A percentile compares a stretch with the other conserved stretches of the same genome.
Conservation (phyloP, 2,113 vertebrate genomes). For the Ellobius talpinus region DNA sequence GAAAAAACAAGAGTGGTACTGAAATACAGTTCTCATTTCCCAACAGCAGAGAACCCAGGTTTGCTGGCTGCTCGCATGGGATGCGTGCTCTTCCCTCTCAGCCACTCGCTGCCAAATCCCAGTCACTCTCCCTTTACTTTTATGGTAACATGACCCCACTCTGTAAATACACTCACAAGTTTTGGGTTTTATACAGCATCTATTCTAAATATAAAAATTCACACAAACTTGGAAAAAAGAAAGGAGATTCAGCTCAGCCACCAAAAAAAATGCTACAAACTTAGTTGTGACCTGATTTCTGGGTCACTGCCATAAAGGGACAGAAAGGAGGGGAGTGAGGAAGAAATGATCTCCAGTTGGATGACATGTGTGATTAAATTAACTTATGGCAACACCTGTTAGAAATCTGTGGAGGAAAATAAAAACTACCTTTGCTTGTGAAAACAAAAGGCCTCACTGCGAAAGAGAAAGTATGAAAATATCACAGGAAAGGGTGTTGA, state of each 20-base stretch:
- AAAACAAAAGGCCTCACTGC: not conserved
- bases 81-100: not conserved
- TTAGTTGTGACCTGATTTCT: conserved; percentile 29
- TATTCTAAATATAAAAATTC: not conserved
- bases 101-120: not conserved
- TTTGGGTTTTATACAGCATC: not conserved
- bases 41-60: not conserved
- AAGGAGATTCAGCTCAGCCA: not conserved
- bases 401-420: not conserved
- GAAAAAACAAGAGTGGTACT: not conserved
- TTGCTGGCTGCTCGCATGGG: not conserved
- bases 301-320: not conserved
- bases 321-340: not conserved
- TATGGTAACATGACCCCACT: not conserved
- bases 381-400: not conserved
- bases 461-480: not conserved
- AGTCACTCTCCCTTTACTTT: not conserved
- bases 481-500: not conserved
- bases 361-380: not conserved
- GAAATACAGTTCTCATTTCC: not conserved
- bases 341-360: not conserved
- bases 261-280: not conserved
- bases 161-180: not conserved
- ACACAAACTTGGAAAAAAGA: not conserved
- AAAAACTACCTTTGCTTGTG: not conserved